Evolutionary conservation across 2,113 vertebrate genomes (phyloP), one percentile per base, ranked within the genome.

Genomic region (Anarhynchus alexandrinus): DNA sequence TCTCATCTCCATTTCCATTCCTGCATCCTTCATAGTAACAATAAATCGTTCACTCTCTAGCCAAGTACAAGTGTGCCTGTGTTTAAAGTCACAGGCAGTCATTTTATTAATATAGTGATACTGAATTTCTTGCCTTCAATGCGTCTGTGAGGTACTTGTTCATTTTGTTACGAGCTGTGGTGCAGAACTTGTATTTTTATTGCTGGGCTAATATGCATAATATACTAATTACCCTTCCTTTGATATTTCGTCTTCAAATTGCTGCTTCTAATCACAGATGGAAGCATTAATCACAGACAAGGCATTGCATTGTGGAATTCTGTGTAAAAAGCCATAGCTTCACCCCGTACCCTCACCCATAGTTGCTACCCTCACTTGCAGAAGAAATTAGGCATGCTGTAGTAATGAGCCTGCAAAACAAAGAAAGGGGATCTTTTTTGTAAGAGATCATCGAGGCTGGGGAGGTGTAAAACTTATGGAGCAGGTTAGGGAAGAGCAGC

Each of bases 161-260:
- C 92, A 84, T 82, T 96, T 86, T 96, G 40, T 82, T 93, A 59
- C 73, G 82, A 72, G 85, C 89, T 78, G 78, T 91, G 97, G 73
- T 98, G 97, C 97, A 96, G 95, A 98, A 98, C 97, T 98, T 97
- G 69, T 2, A 34, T 96, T 93, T 95, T 76, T 83, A 67, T 91
- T 91, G 59, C 64, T 76, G 83, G 71, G 58, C 58, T 94, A 29
- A 88, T 65, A 42, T n/a, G 36, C 58, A 70, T 59, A 12, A n/a
- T 93, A 19, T 69, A 52, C 59, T 69, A 54, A 84, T 89, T 82
- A 58, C 58, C 15, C 51, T 62, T 43, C 36, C 67, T 86, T 67
- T 86, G 72, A 59, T 83, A 62, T 78, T 86, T 88, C 45, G 21
- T 77, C 71, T 90, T 85, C n/a, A 38, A 14, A 70, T 67, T 38